phyloP scores from a whole-genome alignment of 2,797 vertebrate genomes.

The Lophura swinhoii region DNA sequence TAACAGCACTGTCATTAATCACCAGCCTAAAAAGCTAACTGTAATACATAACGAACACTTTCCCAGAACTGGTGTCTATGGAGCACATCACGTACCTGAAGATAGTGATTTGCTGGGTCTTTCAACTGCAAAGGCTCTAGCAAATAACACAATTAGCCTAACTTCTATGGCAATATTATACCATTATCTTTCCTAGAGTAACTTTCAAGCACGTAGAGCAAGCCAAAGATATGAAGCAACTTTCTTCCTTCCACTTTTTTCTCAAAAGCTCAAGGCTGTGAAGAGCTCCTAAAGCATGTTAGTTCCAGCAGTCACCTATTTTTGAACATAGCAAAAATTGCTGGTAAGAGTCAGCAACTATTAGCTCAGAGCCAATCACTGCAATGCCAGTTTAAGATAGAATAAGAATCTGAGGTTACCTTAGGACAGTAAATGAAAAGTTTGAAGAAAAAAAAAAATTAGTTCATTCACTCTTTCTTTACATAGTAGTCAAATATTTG shows the following conservation, averaged over 20 bases:
- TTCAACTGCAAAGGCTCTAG: not conserved
- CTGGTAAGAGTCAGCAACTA: not conserved
- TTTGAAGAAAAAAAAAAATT: not conserved
- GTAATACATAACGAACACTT: not conserved
- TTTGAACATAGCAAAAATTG: not conserved
- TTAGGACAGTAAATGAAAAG: not conserved
- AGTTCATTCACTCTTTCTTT: not conserved
- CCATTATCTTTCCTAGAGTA: not conserved
- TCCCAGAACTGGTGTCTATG: not conserved
- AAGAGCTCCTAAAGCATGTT: not conserved
- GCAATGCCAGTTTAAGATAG: not conserved
- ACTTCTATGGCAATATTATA: not conserved
- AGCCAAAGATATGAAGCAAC: not conserved
- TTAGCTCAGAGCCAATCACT: not conserved
- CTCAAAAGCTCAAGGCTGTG: not conserved
- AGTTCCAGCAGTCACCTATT: not conserved
- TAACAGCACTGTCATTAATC: not conserved
- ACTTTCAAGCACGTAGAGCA: not conserved
- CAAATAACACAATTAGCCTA: not conserved
- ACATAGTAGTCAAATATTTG: not conserved
- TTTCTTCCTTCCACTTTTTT: no score
- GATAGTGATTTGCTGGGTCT: not conserved
- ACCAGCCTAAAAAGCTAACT: not conserved
- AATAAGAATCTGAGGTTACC: not conserved
- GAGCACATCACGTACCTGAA: not conserved